Evolutionary conservation across 2,113 vertebrate species (phyloP), one percentile per base, ranked within the genome.

Genomic region (Burhinus bistriatus): DNA sequence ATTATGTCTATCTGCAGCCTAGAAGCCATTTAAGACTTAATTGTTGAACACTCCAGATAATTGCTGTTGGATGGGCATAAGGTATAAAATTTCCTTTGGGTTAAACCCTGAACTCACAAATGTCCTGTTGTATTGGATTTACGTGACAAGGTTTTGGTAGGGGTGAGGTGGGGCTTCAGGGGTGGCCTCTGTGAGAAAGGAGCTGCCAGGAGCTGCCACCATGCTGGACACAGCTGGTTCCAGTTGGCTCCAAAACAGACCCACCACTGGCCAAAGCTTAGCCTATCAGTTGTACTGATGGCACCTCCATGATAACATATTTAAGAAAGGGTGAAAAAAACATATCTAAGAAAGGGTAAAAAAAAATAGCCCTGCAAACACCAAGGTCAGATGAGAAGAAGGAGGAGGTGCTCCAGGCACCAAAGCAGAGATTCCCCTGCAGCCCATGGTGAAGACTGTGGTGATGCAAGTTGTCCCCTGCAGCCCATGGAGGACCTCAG

Each of bases 201-300:
- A n/a, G n/a, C n/a, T n/a, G n/a, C 27, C 16, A 77, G 44, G 54
- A 87, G 23, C 25, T 69, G 20, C 12, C 54, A n/a, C 30, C 9
- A 9, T n/a, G 36, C 30, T n/a, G 19, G 29, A 49, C 42, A 40
- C 18, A 49, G n/a, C 0, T 1, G 1, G 21, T 58, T 68, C 61
- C 42, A 29, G 22, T 22, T 1, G 0, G 6, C 23, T 58, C n/a
- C 29, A 34, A 58, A 76, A 40, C 1, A 2, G 19, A 49, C 44
- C 12, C 15, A 49, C 18, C n/a, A 23, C 18, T 66, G n/a, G 7
- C 18, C 27, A n/a, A 47, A 75, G 13, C 18, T 40, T 18, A 86
- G 7, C 5, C 23, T 9, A 49, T 58, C 42, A 29, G 12, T 23
- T 23, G 49, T 29, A 11, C 11, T 76, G 19, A 42, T 58, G 23